Percentiles rank a stretch among this genome's conserved stretches.
Conservation (phyloP, 2,888 invertebrate species). For the Gortyna flavago region DNA sequence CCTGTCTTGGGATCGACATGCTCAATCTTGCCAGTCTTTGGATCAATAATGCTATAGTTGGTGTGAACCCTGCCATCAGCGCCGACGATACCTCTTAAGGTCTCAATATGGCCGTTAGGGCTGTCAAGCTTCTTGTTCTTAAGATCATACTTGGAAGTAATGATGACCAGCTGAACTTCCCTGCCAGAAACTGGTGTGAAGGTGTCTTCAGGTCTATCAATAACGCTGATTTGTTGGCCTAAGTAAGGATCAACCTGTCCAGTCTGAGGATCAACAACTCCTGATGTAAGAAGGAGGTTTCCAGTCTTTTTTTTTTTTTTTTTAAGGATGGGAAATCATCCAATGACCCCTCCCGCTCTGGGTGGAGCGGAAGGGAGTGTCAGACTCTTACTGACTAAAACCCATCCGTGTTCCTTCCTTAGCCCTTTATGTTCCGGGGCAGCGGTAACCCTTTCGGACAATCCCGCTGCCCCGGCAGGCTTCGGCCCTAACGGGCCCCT, state of each 20-base stretch:
- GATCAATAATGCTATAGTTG: constrained; percentile 89
- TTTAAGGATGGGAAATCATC: too few species aligned
- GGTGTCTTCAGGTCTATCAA: constrained; percentile 78
- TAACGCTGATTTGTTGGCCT: constrained; percentile 87
- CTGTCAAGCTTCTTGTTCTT: constrained; percentile 90
- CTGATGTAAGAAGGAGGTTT: constrained; percentile 87
- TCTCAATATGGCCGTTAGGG: constrained; percentile 89
- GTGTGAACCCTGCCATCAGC: constrained; percentile 88
- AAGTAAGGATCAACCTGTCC: constrained; percentile 88
- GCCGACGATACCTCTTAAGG: constrained; percentile 85
- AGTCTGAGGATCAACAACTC: constrained; percentile 88
- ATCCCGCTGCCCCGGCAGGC: too few species aligned
- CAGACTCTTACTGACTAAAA: too few species aligned
- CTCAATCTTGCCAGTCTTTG: constrained; percentile 89
- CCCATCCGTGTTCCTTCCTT: too few species aligned
- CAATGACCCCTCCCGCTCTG: too few species aligned
- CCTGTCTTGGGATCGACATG: constrained; percentile 90
- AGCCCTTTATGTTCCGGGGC: too few species aligned
- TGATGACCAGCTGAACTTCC: constrained; percentile 84
- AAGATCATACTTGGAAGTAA: constrained; percentile 90
- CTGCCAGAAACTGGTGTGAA: constrained; percentile 81
- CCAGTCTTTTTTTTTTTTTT: too few species aligned
- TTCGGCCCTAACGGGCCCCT: too few species aligned
- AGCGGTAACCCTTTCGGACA: too few species aligned
- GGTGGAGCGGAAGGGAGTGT: too few species aligned